phyloP scores from a whole-genome alignment of 2,888 invertebrate genomes.

The Corbicula japonica region DNA sequence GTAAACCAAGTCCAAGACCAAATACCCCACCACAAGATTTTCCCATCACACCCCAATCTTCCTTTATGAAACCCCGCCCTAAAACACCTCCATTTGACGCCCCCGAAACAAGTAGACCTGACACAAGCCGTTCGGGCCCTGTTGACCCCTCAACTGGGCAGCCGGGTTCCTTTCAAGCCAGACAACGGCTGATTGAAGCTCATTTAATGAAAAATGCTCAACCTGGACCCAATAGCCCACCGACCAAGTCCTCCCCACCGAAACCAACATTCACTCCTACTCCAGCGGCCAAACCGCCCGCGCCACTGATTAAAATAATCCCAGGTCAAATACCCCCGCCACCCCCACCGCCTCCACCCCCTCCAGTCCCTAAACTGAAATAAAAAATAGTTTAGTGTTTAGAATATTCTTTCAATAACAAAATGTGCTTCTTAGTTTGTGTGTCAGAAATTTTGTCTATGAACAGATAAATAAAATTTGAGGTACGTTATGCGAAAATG shows the following conservation, averaged over 20 bases:
- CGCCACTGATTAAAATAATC: conserved; percentile 33
- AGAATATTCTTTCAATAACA: no score
- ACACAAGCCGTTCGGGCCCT: background rate
- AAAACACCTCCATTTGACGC: conserved; percentile 49
- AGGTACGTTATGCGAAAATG: no score
- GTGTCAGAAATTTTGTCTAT: no score
- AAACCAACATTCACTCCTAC: conserved; percentile 11
- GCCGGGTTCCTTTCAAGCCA: conserved; percentile 59
- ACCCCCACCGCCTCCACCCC: conserved; percentile 54
- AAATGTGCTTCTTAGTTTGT: no score
- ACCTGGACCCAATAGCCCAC: conserved; percentile 8
- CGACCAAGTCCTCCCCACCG: conserved; percentile 16
- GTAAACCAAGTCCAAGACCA: conserved; percentile 45
- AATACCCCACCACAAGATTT: conserved; percentile 55
- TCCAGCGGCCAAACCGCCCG: background rate
- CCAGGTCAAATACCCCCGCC: conserved; percentile 63
- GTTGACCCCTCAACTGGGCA: conserved; percentile 56
- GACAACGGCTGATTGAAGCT: conserved; percentile 60
- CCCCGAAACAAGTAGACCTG: conserved; percentile 36
- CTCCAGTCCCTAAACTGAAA: background rate
- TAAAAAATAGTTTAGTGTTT: background rate
- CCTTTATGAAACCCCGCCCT: conserved; percentile 50
- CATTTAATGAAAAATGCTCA: conserved; percentile 43
- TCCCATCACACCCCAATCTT: conserved; percentile 56
- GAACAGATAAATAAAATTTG: no score